Base-by-base conservation (phyloP, 2,797 vertebrate genomes). In the Rallus crepitans region DNA sequence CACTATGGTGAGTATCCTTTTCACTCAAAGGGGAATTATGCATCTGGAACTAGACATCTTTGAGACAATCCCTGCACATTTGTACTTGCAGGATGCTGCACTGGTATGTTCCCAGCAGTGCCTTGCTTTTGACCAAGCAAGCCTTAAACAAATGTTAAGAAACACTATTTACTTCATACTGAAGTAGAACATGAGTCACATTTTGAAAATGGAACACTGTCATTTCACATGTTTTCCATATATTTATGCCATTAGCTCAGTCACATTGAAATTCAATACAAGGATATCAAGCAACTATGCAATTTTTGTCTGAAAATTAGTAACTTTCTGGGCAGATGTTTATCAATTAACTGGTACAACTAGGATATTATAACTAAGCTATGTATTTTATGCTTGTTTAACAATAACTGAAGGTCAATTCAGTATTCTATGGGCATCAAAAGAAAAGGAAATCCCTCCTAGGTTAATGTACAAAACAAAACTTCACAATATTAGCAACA, bases 321-420 rank as follows among this genome's bases (percentile, higher is more conserved):
- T 52, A 65, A 33, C 9, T 76, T 90, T 71, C 70, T 84, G 8
- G 20, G 6, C 63, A 90, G 73, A 60, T 84, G n/a, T 77, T 89
- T 94, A 90, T 72, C 60, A 92, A 50, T 92, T 87, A 84, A 81
- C 42, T 72, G n/a, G 35, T 55, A 66, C 47, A 89, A 56, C n/a
- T 37, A 75, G 55, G 66, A 84, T 89, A 60, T 76, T 79, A 48
- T 35, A 88, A 63, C 15, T 45, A 89, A 94, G 35, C 27, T 88
- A 52, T 16, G 28, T 0, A 66, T 90, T 94, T 93, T 93, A 73
- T 84, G 57, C 55, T 81, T 78, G 23, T 80, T 88, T 88, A 89
- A 60, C 72, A 75, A 64, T 47, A 93, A 71, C 5, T 55, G 45
- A 90, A 90, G 61, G 31, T 78, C 63, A 84, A 82, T 82, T 77